Conservation (phyloP, 2,113 vertebrate genomes). For the Stomatorhinus ivindoensis region DNA sequence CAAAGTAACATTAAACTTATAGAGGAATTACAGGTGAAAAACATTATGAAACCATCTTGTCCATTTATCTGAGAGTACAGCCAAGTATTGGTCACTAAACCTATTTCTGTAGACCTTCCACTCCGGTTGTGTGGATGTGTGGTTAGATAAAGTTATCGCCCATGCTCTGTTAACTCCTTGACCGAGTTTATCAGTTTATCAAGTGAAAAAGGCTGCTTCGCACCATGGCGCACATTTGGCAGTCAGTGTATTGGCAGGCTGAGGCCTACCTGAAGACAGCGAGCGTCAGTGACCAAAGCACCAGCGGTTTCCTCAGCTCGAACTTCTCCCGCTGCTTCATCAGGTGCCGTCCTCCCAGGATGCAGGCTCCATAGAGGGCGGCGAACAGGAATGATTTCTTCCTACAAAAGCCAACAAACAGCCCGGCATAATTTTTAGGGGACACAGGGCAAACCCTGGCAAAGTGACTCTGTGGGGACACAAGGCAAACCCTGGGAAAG, state of each 20-base stretch:
- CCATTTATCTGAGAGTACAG: not conserved
- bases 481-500: not conserved
- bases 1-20: not conserved
- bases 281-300: conserved; percentile 96
- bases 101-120: not conserved
- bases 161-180: not conserved
- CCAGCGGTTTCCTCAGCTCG: conserved; percentile 91
- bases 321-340: conserved; percentile 99
- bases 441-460: not conserved
- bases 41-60: not conserved
- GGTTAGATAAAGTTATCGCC: not conserved
- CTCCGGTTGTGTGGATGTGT: not conserved
- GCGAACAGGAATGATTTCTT: conserved; percentile 98
- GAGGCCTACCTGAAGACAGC: conserved; percentile 86
- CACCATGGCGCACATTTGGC: not conserved
- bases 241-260: not conserved
- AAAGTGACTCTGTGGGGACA: not conserved
- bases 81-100: not conserved
- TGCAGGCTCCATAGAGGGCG: conserved; percentile 89
- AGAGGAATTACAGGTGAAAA: not conserved
- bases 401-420: conserved; percentile 61
- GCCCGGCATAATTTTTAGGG: not conserved
- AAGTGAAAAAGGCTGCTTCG: not conserved
- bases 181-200: not conserved
- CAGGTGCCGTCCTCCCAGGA: conserved; percentile 90